Evolutionary conservation across 2,113 vertebrate genomes (phyloP), one percentile per base, ranked within the genome.

Genomic region (Ophiodon elongatus): DNA sequence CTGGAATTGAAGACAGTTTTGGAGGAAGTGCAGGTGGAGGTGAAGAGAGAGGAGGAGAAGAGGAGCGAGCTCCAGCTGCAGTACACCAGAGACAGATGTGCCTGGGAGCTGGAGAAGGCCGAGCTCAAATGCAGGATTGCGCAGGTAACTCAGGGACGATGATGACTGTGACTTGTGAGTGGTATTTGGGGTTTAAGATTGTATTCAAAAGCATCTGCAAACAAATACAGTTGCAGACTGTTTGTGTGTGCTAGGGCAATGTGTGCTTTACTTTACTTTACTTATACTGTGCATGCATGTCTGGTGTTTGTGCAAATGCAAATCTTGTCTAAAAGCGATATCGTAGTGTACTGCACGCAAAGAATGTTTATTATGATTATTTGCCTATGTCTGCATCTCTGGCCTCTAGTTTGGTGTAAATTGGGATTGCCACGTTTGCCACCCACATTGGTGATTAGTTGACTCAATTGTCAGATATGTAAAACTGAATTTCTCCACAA

Each of bases 71-170:
- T 96, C 13, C 93, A 91, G 82, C 91, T 95, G 91, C 95, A 94
- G 85, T 96, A 94, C 88, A 95, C 91, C 35, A 92, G 87, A 90
- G 93, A 94, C 88, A 93, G 90, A 70, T 90, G 91, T 81, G 92
- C 93, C 23, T 95, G 95, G 95, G 93, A 96, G 29, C 81, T 93
- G 85, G 95, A 96, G 91, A 93, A 90, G 87, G 88, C 93, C 45
- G 92, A 96, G 60, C 91, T 96, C 60, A 93, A 95, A 68, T 92
- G 92, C 82, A 86, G 93, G 69, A 87, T 96, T 85, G 89, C 87
- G 15, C 94, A 96, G 95, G 95, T 96, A 80, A 59, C 52, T 68
- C 4, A 60, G 0, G 54, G 39, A 76, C 29, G 62, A 17, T 15
- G 62, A 29, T 29, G 57, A 15, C 17, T 5, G 23, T 31, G 29